Base-by-base conservation (phyloP, 1,140 invertebrate species). In the Drosophila trapezifrons region DNA sequence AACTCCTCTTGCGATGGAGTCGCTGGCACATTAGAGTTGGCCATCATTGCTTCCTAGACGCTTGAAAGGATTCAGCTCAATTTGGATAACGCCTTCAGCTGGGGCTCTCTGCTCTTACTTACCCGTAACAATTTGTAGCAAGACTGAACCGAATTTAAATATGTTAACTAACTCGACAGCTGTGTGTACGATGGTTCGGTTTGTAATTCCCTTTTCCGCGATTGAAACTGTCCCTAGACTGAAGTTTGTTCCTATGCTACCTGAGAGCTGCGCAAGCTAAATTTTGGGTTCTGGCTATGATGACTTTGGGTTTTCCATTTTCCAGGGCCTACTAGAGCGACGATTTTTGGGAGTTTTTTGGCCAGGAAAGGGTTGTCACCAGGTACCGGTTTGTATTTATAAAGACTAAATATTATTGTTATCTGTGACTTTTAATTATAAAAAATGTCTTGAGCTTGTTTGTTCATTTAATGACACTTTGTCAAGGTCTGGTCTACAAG, bases 51-150 rank as follows among this genome's bases (percentile, higher is more conserved):
- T 76, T 78, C 45, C 57, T 71, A 32, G 25, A 32, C 13, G 32
- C 52, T 20, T 15, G 32, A 27, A 46, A 49, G 32, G 27, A 35
- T 22, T 22, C 15, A 27, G 58, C 62, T 58, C 35, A 66, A 51
- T 42, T 52, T 65, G 7, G 35, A 27, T 52, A 35, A 20, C 7
- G 49, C 18, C 49, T 15, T 56, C 35, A 32, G 27, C n/a, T 18
- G 1, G 18, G 20, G 35, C 6, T 38, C 22, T 32, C 18, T 40
- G 38, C 35, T 46, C 27, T 10, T 52, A 75, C 81, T 80, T 78
- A 84, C 81, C 73, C 73, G 63, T 57, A 42, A 77, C 67, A 77
- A 80, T 85, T 69, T 74, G 47, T 43, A 46, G 72, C 80, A 80
- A 77, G 51, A 77, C 81, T 76, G 73, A 60, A 60, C 64, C 51